These are phyloP conservation scores for Ctenochaetus hawaiiensis DNA, from an alignment of 2,797 vertebrate genomes.

Conservation along the genomic window DNA sequence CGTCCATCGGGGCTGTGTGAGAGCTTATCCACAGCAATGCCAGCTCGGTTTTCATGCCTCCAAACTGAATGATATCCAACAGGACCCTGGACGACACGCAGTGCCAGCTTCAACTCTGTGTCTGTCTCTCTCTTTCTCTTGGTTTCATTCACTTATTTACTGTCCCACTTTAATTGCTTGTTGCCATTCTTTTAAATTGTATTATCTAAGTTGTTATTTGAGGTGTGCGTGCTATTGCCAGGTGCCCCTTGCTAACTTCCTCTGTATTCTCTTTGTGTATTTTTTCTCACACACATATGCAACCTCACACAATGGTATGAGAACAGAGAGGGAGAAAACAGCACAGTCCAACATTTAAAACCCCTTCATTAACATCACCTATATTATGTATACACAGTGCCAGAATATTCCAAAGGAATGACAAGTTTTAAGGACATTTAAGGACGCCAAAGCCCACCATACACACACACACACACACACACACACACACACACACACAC, in stretches of 20 bases:
- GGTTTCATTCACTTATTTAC: constrained; percentile 45
- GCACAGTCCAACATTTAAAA: constrained; percentile 36
- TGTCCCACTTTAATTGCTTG: constrained; percentile 53
- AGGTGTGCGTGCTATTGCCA: constrained; percentile 38
- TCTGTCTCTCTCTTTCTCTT: constrained; percentile 30
- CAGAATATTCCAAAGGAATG: constrained; percentile 29
- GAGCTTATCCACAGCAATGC: constrained; percentile 45
- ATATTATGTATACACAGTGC: constrained; percentile 40
- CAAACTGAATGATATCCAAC: constrained; percentile 71
- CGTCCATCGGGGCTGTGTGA: constrained; percentile 31
- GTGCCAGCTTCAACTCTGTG: constrained; percentile 55
- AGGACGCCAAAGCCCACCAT: constrained; percentile 49
- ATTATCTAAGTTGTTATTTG: constrained; percentile 32
- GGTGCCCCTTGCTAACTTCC: constrained; percentile 33
- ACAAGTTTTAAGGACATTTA: constrained; percentile 48
- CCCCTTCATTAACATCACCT: constrained; percentile 37
- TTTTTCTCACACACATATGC: background rate
- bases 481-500: constrained; percentile 16
- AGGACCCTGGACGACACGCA: constrained; percentile 62
- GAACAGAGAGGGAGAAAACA: background rate
- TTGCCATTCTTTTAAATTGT: constrained; percentile 33
- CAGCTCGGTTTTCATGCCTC: constrained; percentile 63
- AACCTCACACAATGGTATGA: background rate
- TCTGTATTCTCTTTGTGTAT: constrained; percentile 24
- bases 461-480: constrained; percentile 11